These are phyloP conservation scores for Plectus sambesii DNA, from an alignment of 1,140 invertebrate species.

Conservation along the genomic window DNA sequence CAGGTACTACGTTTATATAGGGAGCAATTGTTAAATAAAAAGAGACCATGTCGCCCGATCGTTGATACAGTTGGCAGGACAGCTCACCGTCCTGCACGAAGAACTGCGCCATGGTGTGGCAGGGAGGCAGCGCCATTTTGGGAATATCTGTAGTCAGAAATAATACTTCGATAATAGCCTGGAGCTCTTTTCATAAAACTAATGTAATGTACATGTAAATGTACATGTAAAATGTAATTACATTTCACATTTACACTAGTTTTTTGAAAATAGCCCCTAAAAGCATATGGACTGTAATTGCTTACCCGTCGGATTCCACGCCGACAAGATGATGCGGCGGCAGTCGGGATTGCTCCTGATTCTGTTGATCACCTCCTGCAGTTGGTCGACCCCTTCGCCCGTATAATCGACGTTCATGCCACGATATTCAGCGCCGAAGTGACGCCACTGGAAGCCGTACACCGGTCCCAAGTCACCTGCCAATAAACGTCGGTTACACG, in stretches of 20 bases:
- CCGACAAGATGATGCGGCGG: constrained; percentile 77
- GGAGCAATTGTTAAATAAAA: neutral
- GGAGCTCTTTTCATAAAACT: too few species aligned
- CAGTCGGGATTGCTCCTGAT: constrained; percentile 73
- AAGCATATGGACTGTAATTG: neutral
- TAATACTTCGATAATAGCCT: too few species aligned
- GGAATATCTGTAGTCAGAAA: constrained; percentile 62
- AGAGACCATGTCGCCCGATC: constrained; percentile 80
- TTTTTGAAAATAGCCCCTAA: neutral
- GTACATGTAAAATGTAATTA: constrained; percentile 8
- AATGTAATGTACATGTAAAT: constrained; percentile 14
- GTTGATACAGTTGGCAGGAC: constrained; percentile 87
- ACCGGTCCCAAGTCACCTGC: constrained; percentile 86
- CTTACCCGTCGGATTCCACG: constrained; percentile 75
- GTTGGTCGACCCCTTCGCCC: constrained; percentile 79
- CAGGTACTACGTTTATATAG: neutral
- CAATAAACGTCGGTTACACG: constrained; percentile 25
- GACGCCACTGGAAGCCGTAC: constrained; percentile 98
- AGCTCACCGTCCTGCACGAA: constrained; percentile 68
- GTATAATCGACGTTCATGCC: constrained; percentile 64
- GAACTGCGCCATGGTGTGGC: constrained; percentile 88
- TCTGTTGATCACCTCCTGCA: constrained; percentile 66
- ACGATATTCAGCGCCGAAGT: constrained; percentile 85
- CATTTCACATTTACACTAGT: neutral
- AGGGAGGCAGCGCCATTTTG: constrained; percentile 91